Evolutionary conservation across 2,113 vertebrate genomes (phyloP), one percentile per base, ranked within the genome.

Genomic region (Gavialis gangeticus): DNA sequence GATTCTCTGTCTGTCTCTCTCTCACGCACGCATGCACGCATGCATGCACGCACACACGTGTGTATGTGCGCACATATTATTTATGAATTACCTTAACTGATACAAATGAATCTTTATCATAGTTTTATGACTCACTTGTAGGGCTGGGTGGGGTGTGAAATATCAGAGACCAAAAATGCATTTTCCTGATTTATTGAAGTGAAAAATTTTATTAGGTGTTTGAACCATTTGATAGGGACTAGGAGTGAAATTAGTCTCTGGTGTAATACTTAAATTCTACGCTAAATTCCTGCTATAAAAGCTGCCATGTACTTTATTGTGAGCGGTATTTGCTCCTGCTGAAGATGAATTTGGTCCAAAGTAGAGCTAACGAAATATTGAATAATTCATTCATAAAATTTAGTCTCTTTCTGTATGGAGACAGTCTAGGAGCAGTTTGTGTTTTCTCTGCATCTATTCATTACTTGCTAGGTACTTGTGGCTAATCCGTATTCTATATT

Each of bases 81-180:
- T 25, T 73, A 15, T 24, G 84, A 84, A 77, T 90, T 91, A 63
- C 55, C 60, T 79, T 58, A 37, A 58, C 12, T 0, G 4, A 78
- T 66, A 17, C 24, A 57, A 87, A 27, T 24, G 75, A 95, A 82
- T 2, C 2, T 94, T 60, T 30, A 6, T 62, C 30, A 46, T 37
- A 25, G 18, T 1, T 59, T 90, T 63, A 17, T 56, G 30, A 75
- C 83, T 67, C 27, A 37, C 6, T 67, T 27, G 8, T 24, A 67
- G 76, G 34, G 57, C 24, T 67, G 46, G 22, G 25, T 79, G 67
- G 28, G 18, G 10, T 0, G 0, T 14, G 46, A 4, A 0, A 0
- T 27, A n/a, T 12, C 12, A 7, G 2, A 34, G 6, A 37, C 71
- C 2, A 4, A 93, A 91, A 94, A 28, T 4, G 57, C 75, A 54